Percentiles rank a stretch among this genome's conserved stretches.
These are phyloP conservation scores for Pyrrhia umbra DNA, from an alignment of 2,888 invertebrate genomes.

Conservation along the genomic window DNA sequence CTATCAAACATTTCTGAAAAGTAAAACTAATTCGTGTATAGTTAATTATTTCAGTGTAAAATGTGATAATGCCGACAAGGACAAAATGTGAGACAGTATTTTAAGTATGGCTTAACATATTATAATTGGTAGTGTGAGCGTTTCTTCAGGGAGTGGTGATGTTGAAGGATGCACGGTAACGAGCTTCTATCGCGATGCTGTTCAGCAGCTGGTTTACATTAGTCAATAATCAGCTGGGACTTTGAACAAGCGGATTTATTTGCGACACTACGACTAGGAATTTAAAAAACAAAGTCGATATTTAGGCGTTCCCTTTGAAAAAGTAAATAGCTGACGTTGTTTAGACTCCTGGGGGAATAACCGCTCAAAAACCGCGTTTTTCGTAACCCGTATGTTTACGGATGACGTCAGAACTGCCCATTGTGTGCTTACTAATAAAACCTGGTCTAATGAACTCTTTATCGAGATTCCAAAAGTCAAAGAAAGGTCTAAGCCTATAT, in stretches of 20 bases:
- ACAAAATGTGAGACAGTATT: slow-evolving; percentile 58
- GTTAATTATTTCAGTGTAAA: slow-evolving; percentile 52
- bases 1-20: slow-evolving; percentile 29
- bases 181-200: slow-evolving; percentile 39
- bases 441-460: not conserved
- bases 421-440: not conserved
- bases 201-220: slow-evolving; percentile 58
- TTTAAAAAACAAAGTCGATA: not conserved
- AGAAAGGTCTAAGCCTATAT: not conserved
- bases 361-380: too few relatives aligned
- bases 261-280: slow-evolving; percentile 21
- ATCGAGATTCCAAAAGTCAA: not conserved
- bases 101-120: slow-evolving; percentile 45
- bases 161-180: slow-evolving; percentile 14
- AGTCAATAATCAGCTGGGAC: slow-evolving; percentile 62
- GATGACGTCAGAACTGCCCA: too few relatives aligned
- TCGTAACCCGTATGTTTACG: too few relatives aligned
- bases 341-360: too few relatives aligned
- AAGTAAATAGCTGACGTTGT: too few relatives aligned
- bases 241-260: slow-evolving; percentile 40
- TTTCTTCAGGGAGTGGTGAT: slow-evolving; percentile 17
- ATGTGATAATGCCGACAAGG: slow-evolving; percentile 53
- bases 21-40: slow-evolving; percentile 34
- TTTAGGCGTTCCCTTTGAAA: not conserved
- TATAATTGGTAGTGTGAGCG: slow-evolving; percentile 30